These are phyloP conservation scores for Chinchilla lanigera DNA, from an alignment of 2,113 vertebrate genomes.

Conservation along the genomic window DNA sequence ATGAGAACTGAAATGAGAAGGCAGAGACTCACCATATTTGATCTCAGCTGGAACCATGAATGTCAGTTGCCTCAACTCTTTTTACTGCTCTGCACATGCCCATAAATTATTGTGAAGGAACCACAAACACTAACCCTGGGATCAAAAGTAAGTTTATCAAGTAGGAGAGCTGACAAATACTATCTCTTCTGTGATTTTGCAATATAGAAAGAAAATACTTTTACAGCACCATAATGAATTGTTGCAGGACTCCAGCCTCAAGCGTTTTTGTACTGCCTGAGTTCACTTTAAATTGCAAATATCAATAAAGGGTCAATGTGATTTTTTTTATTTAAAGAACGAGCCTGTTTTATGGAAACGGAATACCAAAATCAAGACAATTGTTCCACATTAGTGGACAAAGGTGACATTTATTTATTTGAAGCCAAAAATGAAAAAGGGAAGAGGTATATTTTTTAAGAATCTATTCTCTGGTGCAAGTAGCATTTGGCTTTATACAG, in stretches of 20 bases:
- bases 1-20: neutral
- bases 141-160: neutral
- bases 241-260: neutral
- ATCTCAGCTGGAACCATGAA: neutral
- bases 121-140: neutral
- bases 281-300: neutral
- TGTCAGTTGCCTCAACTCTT: neutral
- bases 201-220: neutral
- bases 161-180: neutral
- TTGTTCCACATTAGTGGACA: neutral
- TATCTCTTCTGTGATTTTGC: neutral
- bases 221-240: neutral
- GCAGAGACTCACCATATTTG: fast-evolving
- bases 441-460: neutral
- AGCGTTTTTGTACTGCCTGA: neutral
- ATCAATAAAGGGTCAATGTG: neutral
- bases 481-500: neutral
- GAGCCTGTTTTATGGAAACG: neutral
- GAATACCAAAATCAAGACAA: neutral
- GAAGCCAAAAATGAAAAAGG: neutral
- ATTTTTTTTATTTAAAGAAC: neutral
- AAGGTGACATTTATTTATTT: neutral
- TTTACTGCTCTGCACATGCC: neutral
- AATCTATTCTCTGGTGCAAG: neutral
- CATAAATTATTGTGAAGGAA: neutral